These are phyloP conservation scores for Habropoda laboriosa DNA, from an alignment of 1,140 invertebrate species.

Conservation along the genomic window DNA sequence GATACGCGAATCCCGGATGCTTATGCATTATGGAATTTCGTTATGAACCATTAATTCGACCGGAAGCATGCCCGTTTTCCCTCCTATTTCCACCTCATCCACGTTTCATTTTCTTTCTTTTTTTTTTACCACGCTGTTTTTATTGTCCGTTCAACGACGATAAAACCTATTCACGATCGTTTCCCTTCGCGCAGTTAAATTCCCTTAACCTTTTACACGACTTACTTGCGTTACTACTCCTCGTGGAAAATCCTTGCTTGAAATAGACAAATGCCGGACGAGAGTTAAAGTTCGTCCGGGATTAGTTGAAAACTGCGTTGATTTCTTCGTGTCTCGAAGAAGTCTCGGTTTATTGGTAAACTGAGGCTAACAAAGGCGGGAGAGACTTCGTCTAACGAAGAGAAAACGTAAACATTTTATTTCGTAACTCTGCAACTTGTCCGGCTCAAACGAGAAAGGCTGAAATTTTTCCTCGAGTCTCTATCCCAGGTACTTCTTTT, in stretches of 20 bases:
- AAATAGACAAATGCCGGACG: background rate
- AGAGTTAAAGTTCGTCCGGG: background rate
- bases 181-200: background rate
- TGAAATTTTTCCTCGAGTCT: background rate
- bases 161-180: background rate
- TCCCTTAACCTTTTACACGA: background rate
- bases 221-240: too few species aligned
- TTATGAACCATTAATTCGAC: slow-evolving; percentile 12
- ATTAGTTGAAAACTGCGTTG: slow-evolving; percentile 1
- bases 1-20: too few species aligned
- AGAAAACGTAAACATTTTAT: slow-evolving; percentile 22
- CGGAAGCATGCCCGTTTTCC: background rate
- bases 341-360: background rate
- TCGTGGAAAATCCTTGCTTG: background rate
- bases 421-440: slow-evolving; percentile 20
- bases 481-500: too few species aligned
- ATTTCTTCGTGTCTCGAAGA: background rate
- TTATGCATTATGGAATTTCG: slow-evolving; percentile 8
- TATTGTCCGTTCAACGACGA: background rate
- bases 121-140: background rate
- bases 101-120: accelerated
- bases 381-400: slow-evolving; percentile 24
- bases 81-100: too few species aligned
- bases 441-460: background rate
- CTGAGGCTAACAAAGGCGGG: background rate